Percentiles rank a stretch among this genome's conserved stretches.
phyloP scores from a whole-genome alignment of 2,113 vertebrate genomes.

The Microtus richardsoni region DNA sequence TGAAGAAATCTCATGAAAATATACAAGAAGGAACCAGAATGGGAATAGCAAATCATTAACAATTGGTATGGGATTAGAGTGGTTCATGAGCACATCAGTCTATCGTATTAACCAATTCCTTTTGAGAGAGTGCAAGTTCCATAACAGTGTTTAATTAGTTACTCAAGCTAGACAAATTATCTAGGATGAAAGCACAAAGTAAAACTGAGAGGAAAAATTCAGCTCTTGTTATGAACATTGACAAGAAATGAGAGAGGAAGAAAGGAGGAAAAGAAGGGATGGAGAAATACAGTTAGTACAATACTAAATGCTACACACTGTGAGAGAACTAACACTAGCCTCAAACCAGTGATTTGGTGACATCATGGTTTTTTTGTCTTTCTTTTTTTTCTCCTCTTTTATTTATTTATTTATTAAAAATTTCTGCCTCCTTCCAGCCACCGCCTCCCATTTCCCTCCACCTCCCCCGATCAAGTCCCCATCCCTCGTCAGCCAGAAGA shows the following conservation, averaged over 20 bases:
- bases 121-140: not conserved
- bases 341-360: not conserved
- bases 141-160: not conserved
- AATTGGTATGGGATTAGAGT: slow-evolving; percentile 37
- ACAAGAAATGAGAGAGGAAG: not conserved
- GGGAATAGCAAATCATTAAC: slow-evolving; percentile 60
- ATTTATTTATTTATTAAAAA: too few species aligned
- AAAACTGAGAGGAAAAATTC: not conserved
- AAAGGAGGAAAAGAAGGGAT: not conserved
- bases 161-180: not conserved
- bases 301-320: not conserved
- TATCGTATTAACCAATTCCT: not conserved
- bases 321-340: not conserved
- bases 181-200: not conserved
- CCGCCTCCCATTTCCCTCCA: too few species aligned
- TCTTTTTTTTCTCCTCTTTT: too few species aligned
- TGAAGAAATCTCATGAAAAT: slow-evolving; percentile 69
- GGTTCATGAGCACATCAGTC: slow-evolving; percentile 26
- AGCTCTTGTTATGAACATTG: not conserved
- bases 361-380: not conserved
- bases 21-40: slow-evolving; percentile 54
- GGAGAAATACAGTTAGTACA: too few species aligned
- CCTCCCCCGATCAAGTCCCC: too few species aligned
- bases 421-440: too few species aligned
- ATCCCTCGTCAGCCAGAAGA: too few species aligned